Evolutionary conservation across 2,113 vertebrate genomes (phyloP).

Genomic region (Nanorana parkeri): DNA sequence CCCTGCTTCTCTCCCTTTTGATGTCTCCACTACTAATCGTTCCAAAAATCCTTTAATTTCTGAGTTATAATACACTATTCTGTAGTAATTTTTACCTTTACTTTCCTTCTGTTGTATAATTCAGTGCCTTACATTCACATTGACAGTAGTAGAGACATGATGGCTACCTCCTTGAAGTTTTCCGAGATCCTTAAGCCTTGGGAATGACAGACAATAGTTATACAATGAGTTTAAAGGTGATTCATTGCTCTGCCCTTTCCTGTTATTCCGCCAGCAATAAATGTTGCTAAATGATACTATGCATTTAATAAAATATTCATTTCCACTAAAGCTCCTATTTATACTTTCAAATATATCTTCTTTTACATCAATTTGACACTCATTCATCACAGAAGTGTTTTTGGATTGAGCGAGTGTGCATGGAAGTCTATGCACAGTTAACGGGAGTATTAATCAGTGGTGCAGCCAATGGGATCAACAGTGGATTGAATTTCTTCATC

Average conservation of each 20-base stretch:
- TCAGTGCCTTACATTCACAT: no score
- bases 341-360: constrained; percentile 58
- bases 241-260: constrained; percentile 13
- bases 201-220: constrained; percentile 33
- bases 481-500: constrained; percentile 31
- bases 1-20: no score
- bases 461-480: constrained; percentile 35
- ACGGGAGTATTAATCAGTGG: constrained; percentile 1
- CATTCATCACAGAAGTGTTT: constrained; percentile 59
- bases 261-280: constrained; percentile 40
- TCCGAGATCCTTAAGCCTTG: constrained; percentile 27
- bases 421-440: constrained; percentile 15
- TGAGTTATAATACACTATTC: no score
- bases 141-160: background rate
- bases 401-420: constrained; percentile 55
- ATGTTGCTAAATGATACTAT: constrained; percentile 32
- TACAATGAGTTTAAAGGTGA: constrained; percentile 9
- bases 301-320: constrained; percentile 47
- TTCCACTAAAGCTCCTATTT: constrained; percentile 61
- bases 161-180: background rate
- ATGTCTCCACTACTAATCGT: no score
- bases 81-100: no score
- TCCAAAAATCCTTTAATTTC: no score
- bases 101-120: no score
- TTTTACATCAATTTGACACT: constrained; percentile 52